phyloP scores from a whole-genome alignment of 2,797 vertebrate genomes.

The Alectoris magna region DNA sequence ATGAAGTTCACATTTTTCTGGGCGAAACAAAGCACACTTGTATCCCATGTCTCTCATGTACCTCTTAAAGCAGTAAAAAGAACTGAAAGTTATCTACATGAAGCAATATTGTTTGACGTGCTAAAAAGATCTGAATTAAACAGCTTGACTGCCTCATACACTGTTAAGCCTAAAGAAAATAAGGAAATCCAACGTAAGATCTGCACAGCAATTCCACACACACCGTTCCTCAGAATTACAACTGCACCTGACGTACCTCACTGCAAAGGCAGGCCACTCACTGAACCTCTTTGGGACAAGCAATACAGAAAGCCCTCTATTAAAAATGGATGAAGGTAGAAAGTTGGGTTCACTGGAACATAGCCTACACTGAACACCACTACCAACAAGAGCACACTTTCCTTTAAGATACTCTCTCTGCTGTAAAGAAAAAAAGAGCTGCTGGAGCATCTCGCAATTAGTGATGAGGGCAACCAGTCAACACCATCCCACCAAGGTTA shows the following conservation, averaged over 20 bases:
- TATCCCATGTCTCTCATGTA: conserved; percentile 14
- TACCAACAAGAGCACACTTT: background rate
- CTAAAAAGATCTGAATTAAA: conserved; percentile 32
- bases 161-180: conserved; percentile 18
- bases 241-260: background rate
- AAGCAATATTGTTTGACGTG: background rate
- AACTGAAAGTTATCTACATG: background rate
- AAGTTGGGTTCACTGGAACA: background rate
- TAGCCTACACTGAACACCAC: background rate
- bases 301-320: background rate
- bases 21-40: conserved; percentile 59
- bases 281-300: background rate
- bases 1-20: conserved; percentile 64
- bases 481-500: background rate
- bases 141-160: background rate
- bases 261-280: background rate
- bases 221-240: background rate
- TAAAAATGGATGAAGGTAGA: background rate
- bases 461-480: background rate
- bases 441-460: background rate
- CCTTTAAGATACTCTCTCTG: background rate
- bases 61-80: conserved; percentile 25
- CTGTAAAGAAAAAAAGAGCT: background rate
- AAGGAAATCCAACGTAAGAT: conserved; percentile 29
- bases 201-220: conserved; percentile 13